Conservation (phyloP, 1,140 invertebrate species). For the Tetragonula clypearis region DNA sequence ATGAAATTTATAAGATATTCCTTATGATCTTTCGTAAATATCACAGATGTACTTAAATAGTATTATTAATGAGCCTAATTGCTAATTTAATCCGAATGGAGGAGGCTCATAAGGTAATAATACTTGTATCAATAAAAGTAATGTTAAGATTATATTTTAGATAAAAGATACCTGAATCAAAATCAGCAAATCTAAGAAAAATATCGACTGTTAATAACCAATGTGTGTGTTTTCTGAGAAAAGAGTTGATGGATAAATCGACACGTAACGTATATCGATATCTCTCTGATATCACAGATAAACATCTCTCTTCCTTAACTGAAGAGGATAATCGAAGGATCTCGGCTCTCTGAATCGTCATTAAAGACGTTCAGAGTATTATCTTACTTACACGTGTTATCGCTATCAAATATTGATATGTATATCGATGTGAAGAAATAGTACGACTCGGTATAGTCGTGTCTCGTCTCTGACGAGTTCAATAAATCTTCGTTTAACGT, state of each 20-base stretch:
- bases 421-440: constrained; percentile 8
- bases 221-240: not conserved
- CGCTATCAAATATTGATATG: constrained; percentile 61
- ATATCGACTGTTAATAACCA: not conserved
- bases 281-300: not conserved
- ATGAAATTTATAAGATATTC: too few species aligned
- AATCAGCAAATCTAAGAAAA: too few species aligned
- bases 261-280: not conserved
- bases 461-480: constrained; percentile 1
- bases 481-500: not conserved
- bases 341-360: constrained; percentile 18
- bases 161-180: too few species aligned
- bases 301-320: not conserved
- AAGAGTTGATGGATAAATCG: not conserved
- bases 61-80: too few species aligned
- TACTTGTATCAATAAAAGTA: too few species aligned
- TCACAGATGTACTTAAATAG: too few species aligned
- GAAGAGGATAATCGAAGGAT: not conserved
- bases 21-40: too few species aligned
- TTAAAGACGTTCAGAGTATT: constrained; percentile 39
- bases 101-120: not conserved
- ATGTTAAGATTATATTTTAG: too few species aligned
- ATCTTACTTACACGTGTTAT: constrained; percentile 58
- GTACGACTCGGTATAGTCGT: not conserved
- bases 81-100: too few species aligned